Base-by-base conservation (phyloP, 1,140 invertebrate genomes). In the Lasioglossum baleicum region DNA sequence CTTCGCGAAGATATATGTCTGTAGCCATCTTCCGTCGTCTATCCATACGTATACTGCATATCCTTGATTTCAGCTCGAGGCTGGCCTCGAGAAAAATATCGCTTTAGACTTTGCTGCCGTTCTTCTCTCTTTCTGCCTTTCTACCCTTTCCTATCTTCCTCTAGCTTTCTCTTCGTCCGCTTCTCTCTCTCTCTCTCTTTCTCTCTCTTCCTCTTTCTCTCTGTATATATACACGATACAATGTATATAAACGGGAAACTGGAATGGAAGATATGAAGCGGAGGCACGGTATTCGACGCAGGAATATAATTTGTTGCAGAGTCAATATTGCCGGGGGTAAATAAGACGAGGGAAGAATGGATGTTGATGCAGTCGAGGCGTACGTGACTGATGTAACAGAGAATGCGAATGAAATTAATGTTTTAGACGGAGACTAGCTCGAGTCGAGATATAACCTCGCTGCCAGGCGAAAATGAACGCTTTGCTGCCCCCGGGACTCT, bases 41-140 rank as follows among this genome's bases (percentile, higher is more conserved):
- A 71, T 71, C 67, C 20, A 53, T 77, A 77, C 58, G 42, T 67
- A 40, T 15, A 22, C 66, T n/a, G 20, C 69, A 61, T 80, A 80
- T 80, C 65, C 78, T 70, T 70, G 75, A 75, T 83, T 84, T 74
- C 48, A 20, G 51, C 82, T 42, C 56, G 64, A 69, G 67, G 58
- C 53, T 58, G 72, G 40, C n/a, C 60, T 66, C 53, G 56, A 53
- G 81, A 77, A 53, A 78, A 80, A 77, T 75, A 51, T 73, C 63
- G 60, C 40, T 56, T 70, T 58, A 60, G 65, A 79, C 75, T 61
- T 70, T 44, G 48, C 58, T 44, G 58, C 35, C 64, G 75, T 73
- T 66, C 69, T 66, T 31, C 56, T n/a, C 6, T 56, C 73, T 53
- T 2, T 53, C 51, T 17, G 0, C 15, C 73, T 53, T 2, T 53